These are phyloP conservation scores for Mayetiola destructor DNA, from an alignment of 2,888 invertebrate genomes.

Conservation along the genomic window DNA sequence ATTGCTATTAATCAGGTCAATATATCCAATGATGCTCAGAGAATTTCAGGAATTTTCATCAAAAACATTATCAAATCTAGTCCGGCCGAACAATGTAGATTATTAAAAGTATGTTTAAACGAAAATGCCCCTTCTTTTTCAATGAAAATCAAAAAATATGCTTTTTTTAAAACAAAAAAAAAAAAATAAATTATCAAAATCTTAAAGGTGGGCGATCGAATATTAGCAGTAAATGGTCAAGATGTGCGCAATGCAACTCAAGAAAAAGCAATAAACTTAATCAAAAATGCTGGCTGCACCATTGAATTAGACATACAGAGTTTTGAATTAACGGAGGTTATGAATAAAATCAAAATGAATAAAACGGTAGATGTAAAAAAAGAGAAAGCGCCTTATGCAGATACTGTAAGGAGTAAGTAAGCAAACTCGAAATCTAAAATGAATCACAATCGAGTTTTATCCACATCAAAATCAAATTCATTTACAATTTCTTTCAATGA, in stretches of 20 bases:
- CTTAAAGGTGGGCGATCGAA: slow-evolving; percentile 32
- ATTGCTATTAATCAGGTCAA: slow-evolving; percentile 23
- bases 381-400: slow-evolving; percentile 8
- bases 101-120: slow-evolving; percentile 63
- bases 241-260: slow-evolving; percentile 85
- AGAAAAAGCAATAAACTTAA: slow-evolving; percentile 86
- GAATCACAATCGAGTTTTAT: background rate
- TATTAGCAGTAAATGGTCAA: slow-evolving; percentile 69
- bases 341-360: slow-evolving; percentile 1
- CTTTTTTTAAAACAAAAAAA: background rate
- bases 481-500: background rate
- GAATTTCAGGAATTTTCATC: slow-evolving; percentile 90
- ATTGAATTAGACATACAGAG: slow-evolving; percentile 82
- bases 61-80: slow-evolving; percentile 90
- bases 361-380: slow-evolving; percentile 9
- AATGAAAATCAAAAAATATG: background rate
- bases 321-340: slow-evolving; percentile 26
- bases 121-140: no score
- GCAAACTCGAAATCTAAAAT: background rate
- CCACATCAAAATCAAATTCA: background rate
- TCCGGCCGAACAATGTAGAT: slow-evolving; percentile 83
- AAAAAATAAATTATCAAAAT: background rate
- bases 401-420: background rate
- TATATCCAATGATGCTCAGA: slow-evolving; percentile 48
- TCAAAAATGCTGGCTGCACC: slow-evolving; percentile 76